A percentile compares a stretch with the other conserved stretches of the same genome.
Conservation (phyloP, 2,888 invertebrate species). For the Amphipyra tragopoginis region DNA sequence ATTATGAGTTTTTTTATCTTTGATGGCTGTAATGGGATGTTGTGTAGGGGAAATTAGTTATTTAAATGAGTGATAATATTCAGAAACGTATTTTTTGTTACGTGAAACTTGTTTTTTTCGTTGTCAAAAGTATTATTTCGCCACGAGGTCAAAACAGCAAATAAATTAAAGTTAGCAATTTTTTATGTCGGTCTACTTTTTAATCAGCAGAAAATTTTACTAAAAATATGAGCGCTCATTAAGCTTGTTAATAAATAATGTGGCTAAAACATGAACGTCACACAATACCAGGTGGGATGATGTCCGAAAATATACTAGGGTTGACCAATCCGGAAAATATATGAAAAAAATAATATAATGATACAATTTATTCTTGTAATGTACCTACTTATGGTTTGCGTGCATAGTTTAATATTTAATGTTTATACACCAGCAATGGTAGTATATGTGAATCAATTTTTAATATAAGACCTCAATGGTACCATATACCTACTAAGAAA, state of each 20-base stretch:
- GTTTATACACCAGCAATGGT: no score
- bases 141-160: no score
- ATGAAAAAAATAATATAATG: no score
- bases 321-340: conserved; percentile 24
- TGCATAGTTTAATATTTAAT: no score
- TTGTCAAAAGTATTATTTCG: no score
- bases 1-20: conserved; percentile 61
- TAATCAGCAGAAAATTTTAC: conserved; percentile 43
- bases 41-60: conserved; percentile 46
- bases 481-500: no score
- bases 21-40: conserved; percentile 45
- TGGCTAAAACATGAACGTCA: conserved; percentile 54
- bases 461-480: no score
- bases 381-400: no score
- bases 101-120: no score
- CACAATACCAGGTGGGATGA: conserved; percentile 53
- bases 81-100: background rate
- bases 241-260: conserved; percentile 55
- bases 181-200: conserved; percentile 21
- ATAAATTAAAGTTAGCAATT: background rate
- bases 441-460: no score
- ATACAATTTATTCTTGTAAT: no score
- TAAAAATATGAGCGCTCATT: conserved; percentile 50
- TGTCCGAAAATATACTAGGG: conserved; percentile 44
- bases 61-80: conserved; percentile 36